A percentile compares a stretch with the other conserved stretches of the same genome.
Evolutionary conservation across 2,888 invertebrate species (phyloP).

Genomic region (Calliopum simillimum): DNA sequence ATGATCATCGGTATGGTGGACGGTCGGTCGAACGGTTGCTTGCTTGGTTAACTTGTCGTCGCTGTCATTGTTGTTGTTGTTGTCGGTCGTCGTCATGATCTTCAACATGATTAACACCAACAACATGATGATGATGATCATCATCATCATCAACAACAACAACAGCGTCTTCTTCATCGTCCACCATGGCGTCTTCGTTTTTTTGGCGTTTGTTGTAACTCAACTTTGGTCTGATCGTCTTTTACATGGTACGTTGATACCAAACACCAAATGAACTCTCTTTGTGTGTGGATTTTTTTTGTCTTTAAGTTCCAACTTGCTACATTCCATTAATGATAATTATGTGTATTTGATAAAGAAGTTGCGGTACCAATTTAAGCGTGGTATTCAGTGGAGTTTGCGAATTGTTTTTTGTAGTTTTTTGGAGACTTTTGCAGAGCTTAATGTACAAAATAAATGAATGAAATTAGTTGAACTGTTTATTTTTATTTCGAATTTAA

Average conservation of each 20-base stretch:
- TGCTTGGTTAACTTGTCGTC: slow-evolving; percentile 11
- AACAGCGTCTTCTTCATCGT: slow-evolving; percentile 47
- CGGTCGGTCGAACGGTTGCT: slow-evolving; percentile 23
- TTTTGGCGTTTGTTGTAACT: too few species aligned
- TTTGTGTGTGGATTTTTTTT: too few species aligned
- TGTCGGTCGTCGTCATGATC: slow-evolving; percentile 21
- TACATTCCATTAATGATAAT: slow-evolving; percentile 15
- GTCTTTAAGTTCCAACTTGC: slow-evolving; percentile 10
- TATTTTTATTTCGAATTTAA: too few species aligned
- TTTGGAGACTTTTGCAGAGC: too few species aligned
- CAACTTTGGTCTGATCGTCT: too few species aligned
- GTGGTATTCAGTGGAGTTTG: too few species aligned
- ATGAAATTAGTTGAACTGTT: too few species aligned
- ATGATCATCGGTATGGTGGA: slow-evolving; percentile 4
- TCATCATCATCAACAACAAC: slow-evolving; percentile 45
- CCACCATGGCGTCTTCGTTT: slow-evolving; percentile 43
- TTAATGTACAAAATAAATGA: too few species aligned
- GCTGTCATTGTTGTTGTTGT: slow-evolving; percentile 40
- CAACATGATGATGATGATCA: slow-evolving; percentile 20
- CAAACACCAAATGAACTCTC: too few species aligned
- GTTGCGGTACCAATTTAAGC: too few species aligned
- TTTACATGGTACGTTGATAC: too few species aligned
- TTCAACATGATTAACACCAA: slow-evolving; percentile 1
- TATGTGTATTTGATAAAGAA: not conserved
- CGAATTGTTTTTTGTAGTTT: too few species aligned